Conservation (phyloP, 2,888 invertebrate genomes). For the Diarsia brunnea region DNA sequence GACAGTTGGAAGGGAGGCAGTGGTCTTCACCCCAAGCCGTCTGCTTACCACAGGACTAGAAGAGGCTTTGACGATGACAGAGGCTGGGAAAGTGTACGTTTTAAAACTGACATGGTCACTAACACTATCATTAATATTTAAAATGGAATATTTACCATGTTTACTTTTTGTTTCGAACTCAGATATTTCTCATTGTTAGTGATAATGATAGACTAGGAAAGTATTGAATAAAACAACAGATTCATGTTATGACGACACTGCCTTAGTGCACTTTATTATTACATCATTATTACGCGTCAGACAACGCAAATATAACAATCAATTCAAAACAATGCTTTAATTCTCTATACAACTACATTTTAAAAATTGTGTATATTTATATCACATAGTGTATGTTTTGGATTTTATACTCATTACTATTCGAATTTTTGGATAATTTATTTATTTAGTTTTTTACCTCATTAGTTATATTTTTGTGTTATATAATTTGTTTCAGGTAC, state of each 20-base stretch:
- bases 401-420: slow-evolving; percentile 69
- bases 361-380: slow-evolving; percentile 88
- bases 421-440: slow-evolving; percentile 63
- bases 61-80: not conserved
- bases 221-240: slow-evolving; percentile 77
- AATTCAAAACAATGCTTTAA: slow-evolving; percentile 81
- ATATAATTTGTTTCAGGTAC: slow-evolving; percentile 60
- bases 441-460: slow-evolving; percentile 42
- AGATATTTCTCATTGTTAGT: no score
- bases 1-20: no score
- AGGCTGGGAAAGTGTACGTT: not conserved
- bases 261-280: slow-evolving; percentile 87
- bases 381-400: slow-evolving; percentile 86
- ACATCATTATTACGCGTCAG: slow-evolving; percentile 76
- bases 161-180: no score
- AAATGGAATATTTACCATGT: no score
- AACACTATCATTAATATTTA: no score
- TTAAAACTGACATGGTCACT: no score
- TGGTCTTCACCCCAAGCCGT: no score
- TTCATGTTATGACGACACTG: slow-evolving; percentile 81
- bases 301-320: slow-evolving; percentile 84
- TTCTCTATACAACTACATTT: slow-evolving; percentile 82
- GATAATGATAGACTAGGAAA: not conserved
- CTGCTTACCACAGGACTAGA: no score
- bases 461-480: slow-evolving; percentile 50